Evolutionary conservation across 2,113 vertebrate species (phyloP), one percentile per base, ranked within the genome.

Genomic region (Terrapene triunguis): DNA sequence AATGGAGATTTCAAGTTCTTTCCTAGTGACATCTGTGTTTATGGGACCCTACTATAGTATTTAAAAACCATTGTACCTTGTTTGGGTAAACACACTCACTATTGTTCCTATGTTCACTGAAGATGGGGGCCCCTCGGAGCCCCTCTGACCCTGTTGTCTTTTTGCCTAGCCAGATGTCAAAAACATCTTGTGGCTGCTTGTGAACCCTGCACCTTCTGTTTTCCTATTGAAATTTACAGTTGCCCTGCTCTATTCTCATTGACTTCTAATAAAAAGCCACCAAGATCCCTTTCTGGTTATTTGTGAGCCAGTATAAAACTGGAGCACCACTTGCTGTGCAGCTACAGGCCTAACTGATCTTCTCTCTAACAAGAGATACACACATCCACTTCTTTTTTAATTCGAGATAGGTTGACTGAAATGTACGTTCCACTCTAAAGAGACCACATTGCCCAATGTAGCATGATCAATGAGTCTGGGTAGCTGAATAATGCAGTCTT

Each of bases 11-110:
- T 90, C 65, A 90, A 50, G 95, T 96, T 97, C 89, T 93, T 96
- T 94, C 44, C 92, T 89, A 17, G 84, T 95, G 90, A 97, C 85
- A 90, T 97, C 87, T 97, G 89, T 92, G 89, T 97, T 94, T 94
- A 92, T 65, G 80, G 1, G 0, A 35, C 32, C 80, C 83, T 85
- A 89, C 80, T 44, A 93, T 83, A 82, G 54, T 90, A 65, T 38
- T 72, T 91, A 86, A 92, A 93, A 32, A 44, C 5, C 47, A 22
- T 76, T 48, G 81, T 47, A 90, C 47, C 74, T 85, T 89, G 54
- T 91, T 87, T 32, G 72, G 87, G 88, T 35, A 62, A 84, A 90
- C 80, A 10, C 47, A 38, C 59, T 84, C 81, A 85, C 48, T 57
- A 25, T 74, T 38, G 50, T 2, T 82, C 84, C 78, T 76, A 29